Evolutionary conservation across 2,888 invertebrate genomes (phyloP).

Genomic region (Dimorphilus gyrociliatus): DNA sequence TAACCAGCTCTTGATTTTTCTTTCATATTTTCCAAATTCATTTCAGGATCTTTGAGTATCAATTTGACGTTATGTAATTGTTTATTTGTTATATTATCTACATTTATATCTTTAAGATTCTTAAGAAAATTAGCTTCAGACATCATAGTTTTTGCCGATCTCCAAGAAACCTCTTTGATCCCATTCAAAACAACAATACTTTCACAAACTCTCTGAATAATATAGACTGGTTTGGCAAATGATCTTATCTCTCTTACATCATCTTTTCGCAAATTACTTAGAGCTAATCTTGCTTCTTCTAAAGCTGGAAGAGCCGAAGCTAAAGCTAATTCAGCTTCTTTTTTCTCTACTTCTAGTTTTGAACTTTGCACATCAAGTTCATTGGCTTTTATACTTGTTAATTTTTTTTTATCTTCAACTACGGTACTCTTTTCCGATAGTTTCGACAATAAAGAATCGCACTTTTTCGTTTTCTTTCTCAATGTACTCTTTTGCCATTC

Average conservation of each 20-base stretch:
- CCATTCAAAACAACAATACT: conserved; percentile 4
- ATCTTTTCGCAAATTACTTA: conserved; percentile 7
- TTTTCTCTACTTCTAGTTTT: conserved; percentile 6
- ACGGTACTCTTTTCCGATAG: conserved; percentile 5
- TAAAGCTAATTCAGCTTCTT: conserved; percentile 5
- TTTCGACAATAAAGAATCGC: conserved; percentile 6
- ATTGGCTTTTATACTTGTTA: conserved; percentile 5
- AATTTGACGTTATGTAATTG: conserved; percentile 7
- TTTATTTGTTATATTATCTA: conserved; percentile 7
- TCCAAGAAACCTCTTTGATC: conserved; percentile 8
- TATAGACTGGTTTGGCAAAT: conserved; percentile 8
- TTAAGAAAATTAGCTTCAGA: conserved; percentile 8
- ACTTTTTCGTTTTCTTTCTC: conserved; percentile 6
- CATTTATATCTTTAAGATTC: conserved; percentile 6
- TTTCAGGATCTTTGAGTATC: conserved; percentile 9
- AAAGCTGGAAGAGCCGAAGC: conserved; percentile 7
- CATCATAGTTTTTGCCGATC: conserved; percentile 9
- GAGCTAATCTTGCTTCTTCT: conserved; percentile 7
- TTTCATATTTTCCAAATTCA: conserved; percentile 54
- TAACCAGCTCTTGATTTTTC: conserved; percentile 62
- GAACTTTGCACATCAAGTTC: conserved; percentile 7
- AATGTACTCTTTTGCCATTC: conserved; percentile 6
- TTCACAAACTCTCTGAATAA: conserved; percentile 8
- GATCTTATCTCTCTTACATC: conserved; percentile 9
- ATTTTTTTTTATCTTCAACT: conserved; percentile 5